Conservation (phyloP, 2,888 invertebrate genomes). For the Caenorhabditis angaria region DNA sequence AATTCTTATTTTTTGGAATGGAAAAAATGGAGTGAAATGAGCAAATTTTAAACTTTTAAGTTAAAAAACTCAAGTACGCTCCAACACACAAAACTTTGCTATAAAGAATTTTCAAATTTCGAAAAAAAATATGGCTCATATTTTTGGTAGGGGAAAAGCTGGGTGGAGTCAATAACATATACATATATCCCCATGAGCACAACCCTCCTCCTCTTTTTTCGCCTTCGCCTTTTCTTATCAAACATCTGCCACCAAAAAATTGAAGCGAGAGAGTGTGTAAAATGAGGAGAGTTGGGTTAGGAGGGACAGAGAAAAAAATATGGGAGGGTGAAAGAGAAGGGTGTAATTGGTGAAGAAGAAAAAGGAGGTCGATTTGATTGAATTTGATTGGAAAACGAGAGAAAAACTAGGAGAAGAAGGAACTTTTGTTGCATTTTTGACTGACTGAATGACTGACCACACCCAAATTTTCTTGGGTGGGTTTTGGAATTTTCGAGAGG, state of each 20-base stretch:
- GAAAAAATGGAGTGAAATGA: no score
- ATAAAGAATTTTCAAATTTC: no score
- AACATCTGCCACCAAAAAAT: neutral
- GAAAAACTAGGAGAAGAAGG: neutral
- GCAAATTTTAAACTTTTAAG: neutral
- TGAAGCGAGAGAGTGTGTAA: neutral
- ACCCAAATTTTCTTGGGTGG: neutral
- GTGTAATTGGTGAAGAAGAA: neutral
- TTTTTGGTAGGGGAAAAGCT: no score
- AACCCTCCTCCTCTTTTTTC: neutral
- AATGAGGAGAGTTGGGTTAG: neutral
- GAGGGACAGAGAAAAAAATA: neutral
- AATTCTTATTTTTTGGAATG: no score
- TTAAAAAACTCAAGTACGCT: neutral
- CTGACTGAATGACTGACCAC: no score
- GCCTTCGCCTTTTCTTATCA: neutral
- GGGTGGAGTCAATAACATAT: neutral
- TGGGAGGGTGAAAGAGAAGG: neutral
- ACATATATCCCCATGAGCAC: neutral
- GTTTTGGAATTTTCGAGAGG: no score
- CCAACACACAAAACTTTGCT: no score
- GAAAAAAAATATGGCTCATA: neutral
- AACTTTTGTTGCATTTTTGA: slow-evolving; percentile 1
- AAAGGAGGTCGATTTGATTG: neutral
- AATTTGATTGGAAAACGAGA: neutral